phyloP scores from a whole-genome alignment of 2,888 invertebrate genomes.

The Ochropacha duplaris region DNA sequence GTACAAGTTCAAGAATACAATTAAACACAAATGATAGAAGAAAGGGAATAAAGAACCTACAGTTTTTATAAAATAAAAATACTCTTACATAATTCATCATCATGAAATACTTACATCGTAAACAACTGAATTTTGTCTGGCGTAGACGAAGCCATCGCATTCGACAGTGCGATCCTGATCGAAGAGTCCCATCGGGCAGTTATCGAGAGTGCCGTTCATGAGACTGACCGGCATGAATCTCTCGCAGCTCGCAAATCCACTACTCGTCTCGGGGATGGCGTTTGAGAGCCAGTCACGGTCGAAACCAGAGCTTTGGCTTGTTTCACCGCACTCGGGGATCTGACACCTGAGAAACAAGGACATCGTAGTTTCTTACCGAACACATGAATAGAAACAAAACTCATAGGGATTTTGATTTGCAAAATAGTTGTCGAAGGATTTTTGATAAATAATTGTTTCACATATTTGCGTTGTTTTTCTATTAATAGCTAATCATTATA shows the following conservation, averaged over 20 bases:
- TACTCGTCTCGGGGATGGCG: constrained; percentile 60
- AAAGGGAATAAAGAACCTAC: too few relatives aligned
- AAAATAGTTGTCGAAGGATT: too few relatives aligned
- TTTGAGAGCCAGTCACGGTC: constrained; percentile 68
- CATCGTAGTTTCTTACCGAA: too few relatives aligned
- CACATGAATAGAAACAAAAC: too few relatives aligned
- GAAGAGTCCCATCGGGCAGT: constrained; percentile 56
- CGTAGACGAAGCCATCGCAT: constrained; percentile 60
- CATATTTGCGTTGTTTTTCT: too few relatives aligned
- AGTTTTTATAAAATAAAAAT: too few relatives aligned
- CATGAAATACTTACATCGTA: constrained; percentile 55
- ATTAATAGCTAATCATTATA: too few relatives aligned
- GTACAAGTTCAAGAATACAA: too few relatives aligned
- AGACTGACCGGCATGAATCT: constrained; percentile 50
- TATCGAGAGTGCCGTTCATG: constrained; percentile 41
- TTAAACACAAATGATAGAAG: too few relatives aligned
- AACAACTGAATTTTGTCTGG: constrained; percentile 60
- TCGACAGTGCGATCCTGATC: constrained; percentile 17
- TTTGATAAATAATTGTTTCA: too few relatives aligned
- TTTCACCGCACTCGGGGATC: constrained; percentile 77
- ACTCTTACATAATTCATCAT: too few relatives aligned
- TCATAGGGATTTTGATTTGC: too few relatives aligned
- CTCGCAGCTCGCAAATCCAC: constrained; percentile 67
- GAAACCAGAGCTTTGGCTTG: constrained; percentile 47
- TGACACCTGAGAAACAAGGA: constrained; percentile 59